A percentile compares a stretch with the other conserved stretches of the same genome.
These are phyloP conservation scores for Acleris sparsana DNA, from an alignment of 2,888 invertebrate species.

Conservation along the genomic window DNA sequence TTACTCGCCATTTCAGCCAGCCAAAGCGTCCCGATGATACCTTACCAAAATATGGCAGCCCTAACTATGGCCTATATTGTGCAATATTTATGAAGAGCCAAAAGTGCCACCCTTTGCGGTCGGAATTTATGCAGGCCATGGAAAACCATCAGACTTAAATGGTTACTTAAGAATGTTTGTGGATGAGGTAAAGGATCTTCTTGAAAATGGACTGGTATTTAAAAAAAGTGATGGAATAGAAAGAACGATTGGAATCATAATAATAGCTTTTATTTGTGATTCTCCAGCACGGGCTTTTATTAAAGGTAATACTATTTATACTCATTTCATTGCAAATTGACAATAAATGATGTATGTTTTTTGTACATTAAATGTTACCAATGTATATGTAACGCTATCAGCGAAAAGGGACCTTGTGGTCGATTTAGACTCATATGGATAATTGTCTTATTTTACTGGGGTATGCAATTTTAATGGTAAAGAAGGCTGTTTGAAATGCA, in stretches of 20 bases:
- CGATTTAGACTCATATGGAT: no score
- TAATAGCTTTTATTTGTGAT: conserved; percentile 1
- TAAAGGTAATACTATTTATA: background rate
- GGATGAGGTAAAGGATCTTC: conserved; percentile 11
- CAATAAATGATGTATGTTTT: no score
- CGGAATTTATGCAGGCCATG: background rate
- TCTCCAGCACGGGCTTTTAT: background rate
- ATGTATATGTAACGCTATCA: no score
- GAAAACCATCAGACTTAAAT: conserved; percentile 14
- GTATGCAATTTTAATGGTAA: conserved; percentile 37
- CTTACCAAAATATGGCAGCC: no score
- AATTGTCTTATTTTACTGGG: conserved; percentile 24
- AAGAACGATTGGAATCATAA: conserved; percentile 5
- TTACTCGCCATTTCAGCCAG: no score
- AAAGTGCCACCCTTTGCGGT: background rate
- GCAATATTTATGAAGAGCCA: background rate
- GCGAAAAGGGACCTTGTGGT: no score
- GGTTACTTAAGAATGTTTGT: conserved; percentile 20
- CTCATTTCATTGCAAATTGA: conserved; percentile 1
- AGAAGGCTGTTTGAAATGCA: conserved; percentile 32
- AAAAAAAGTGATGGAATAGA: conserved; percentile 3
- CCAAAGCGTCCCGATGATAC: no score
- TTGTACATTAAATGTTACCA: no score
- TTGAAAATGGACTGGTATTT: conserved; percentile 5
- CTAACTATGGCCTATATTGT: no score